Percentiles rank a stretch among this genome's conserved stretches.
Conservation (phyloP, 2,113 vertebrate species). For the Pycnonotus jocosus region DNA sequence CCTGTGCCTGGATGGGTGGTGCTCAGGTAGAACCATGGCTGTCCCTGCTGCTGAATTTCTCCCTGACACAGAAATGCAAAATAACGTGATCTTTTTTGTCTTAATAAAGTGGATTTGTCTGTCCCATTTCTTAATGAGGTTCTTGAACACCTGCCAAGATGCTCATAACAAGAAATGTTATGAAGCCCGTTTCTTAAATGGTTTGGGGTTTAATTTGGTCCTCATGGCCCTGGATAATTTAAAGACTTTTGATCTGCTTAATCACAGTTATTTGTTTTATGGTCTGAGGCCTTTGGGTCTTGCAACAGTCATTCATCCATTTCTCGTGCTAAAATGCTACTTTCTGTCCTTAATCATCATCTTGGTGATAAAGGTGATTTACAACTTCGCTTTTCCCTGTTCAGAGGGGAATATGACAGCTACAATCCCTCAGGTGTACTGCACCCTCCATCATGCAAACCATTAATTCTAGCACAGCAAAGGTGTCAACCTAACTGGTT, state of each 20-base stretch:
- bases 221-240: slow-evolving; percentile 11
- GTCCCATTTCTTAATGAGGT: slow-evolving; percentile 20
- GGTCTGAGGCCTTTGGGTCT: slow-evolving; percentile 10
- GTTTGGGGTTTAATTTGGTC: slow-evolving; percentile 18
- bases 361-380: slow-evolving; percentile 25
- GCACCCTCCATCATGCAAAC: not conserved
- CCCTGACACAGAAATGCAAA: not conserved
- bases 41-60: not conserved
- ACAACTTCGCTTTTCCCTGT: not conserved
- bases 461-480: slow-evolving; percentile 18
- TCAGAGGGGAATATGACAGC: not conserved
- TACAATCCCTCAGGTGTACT: slow-evolving; percentile 15
- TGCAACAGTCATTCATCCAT: not conserved
- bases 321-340: not conserved
- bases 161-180: slow-evolving; percentile 1
- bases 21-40: not conserved
- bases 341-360: slow-evolving; percentile 1
- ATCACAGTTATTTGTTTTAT: slow-evolving; percentile 45
- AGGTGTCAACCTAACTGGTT: not conserved
- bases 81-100: not conserved
- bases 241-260: slow-evolving; percentile 40
- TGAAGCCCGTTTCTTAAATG: slow-evolving; percentile 37
- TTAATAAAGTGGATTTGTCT: not conserved
- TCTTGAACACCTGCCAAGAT: not conserved
- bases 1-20: not conserved